phyloP scores from a whole-genome alignment of 2,888 invertebrate species.

The Drosophila diplacantha region DNA sequence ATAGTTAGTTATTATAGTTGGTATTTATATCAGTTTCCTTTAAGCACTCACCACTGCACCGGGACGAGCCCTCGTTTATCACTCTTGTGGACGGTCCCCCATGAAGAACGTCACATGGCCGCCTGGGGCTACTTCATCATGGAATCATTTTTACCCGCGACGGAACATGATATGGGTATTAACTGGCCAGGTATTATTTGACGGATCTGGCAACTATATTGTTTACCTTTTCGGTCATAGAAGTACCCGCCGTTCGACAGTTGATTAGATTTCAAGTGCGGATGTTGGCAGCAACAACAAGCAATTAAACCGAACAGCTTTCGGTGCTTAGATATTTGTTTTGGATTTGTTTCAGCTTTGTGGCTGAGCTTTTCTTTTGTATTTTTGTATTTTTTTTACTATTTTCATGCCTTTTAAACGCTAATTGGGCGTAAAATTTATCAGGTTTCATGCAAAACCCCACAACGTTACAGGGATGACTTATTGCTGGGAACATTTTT shows the following conservation, averaged over 20 bases:
- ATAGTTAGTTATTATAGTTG: too few species aligned
- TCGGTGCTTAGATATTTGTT: constrained; percentile 19
- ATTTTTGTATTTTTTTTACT: background rate
- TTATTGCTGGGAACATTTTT: background rate
- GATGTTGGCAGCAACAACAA: constrained; percentile 40
- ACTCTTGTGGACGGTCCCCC: background rate
- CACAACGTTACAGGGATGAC: constrained; percentile 20
- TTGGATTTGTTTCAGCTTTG: constrained; percentile 18
- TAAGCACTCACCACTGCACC: constrained; percentile 3
- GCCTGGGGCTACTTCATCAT: constrained; percentile 1
- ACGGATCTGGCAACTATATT: constrained; percentile 25
- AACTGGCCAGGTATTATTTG: background rate
- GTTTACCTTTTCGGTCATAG: constrained; percentile 14
- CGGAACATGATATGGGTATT: constrained; percentile 8
- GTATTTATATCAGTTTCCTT: background rate
- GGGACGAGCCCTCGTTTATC: constrained; percentile 16
- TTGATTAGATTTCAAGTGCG: constrained; percentile 58
- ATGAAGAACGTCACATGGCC: constrained; percentile 4
- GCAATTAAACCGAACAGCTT: constrained; percentile 24
- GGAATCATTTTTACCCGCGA: background rate
- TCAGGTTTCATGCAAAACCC: constrained; percentile 26
- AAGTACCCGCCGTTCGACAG: constrained; percentile 19
- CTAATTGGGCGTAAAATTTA: constrained; percentile 55
- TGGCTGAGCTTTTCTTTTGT: constrained; percentile 40
- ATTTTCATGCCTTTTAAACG: constrained; percentile 36